These are phyloP conservation scores for Rhineura floridana DNA, from an alignment of 2,113 vertebrate genomes.

Conservation along the genomic window DNA sequence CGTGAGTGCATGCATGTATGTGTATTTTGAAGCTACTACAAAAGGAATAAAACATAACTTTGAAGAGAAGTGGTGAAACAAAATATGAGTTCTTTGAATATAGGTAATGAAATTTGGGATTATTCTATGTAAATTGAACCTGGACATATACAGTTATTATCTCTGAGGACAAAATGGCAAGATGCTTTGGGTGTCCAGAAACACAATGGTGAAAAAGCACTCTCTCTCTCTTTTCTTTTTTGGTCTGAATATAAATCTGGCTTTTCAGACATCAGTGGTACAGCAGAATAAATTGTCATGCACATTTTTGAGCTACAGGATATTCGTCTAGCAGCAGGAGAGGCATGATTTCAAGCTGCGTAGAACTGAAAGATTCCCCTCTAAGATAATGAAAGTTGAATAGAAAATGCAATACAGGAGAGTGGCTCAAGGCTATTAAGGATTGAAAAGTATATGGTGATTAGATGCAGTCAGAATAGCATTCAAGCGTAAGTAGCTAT, in stretches of 20 bases:
- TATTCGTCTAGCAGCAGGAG: slow-evolving; percentile 73
- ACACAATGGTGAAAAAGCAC: slow-evolving; percentile 21
- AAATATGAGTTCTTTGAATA: background rate
- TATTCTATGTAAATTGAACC: slow-evolving; percentile 9
- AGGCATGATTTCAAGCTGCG: slow-evolving; percentile 64
- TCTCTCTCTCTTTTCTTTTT: slow-evolving; percentile 1
- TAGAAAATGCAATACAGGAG: slow-evolving; percentile 53
- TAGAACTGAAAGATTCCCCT: slow-evolving; percentile 69
- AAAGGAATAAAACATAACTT: background rate
- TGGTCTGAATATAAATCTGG: slow-evolving; percentile 24
- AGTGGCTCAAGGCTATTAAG: slow-evolving; percentile 67
- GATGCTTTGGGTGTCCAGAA: background rate
- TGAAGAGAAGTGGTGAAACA: background rate
- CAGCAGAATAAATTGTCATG: slow-evolving; percentile 62
- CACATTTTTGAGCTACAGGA: slow-evolving; percentile 55
- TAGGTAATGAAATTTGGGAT: background rate
- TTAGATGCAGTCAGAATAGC: slow-evolving; percentile 64
- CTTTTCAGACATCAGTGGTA: slow-evolving; percentile 53
- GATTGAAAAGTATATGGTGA: slow-evolving; percentile 65
- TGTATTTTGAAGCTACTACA: background rate
- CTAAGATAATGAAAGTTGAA: slow-evolving; percentile 73
- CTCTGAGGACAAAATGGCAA: background rate
- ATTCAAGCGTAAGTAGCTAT: slow-evolving; percentile 31
- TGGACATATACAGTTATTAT: background rate
- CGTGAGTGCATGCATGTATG: background rate